These are phyloP conservation scores for Sympetrum striolatum DNA, from an alignment of 2,888 invertebrate genomes.

Conservation along the genomic window DNA sequence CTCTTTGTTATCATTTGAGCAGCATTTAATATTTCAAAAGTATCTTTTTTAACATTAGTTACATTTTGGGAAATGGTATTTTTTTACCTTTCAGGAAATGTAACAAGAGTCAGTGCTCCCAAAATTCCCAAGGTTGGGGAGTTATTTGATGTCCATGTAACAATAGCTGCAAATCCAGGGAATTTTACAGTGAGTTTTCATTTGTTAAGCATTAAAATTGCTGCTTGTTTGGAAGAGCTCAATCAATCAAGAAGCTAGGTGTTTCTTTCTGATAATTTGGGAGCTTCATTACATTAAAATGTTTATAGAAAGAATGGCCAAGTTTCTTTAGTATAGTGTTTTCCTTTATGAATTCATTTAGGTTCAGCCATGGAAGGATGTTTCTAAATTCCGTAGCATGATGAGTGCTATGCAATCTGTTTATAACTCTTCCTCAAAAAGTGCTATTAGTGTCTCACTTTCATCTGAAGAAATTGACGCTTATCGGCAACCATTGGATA, in stretches of 20 bases:
- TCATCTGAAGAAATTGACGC: background rate
- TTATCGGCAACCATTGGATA: constrained; percentile 57
- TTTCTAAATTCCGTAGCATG: constrained; percentile 64
- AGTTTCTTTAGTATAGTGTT: background rate
- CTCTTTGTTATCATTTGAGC: too few species aligned
- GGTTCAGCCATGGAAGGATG: constrained; percentile 63
- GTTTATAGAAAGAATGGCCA: background rate
- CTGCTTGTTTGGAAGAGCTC: background rate
- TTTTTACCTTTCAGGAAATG: constrained; percentile 46
- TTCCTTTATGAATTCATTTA: constrained; percentile 50
- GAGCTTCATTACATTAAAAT: background rate
- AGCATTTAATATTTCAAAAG: background rate
- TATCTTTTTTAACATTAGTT: background rate
- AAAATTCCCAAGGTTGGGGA: constrained; percentile 61
- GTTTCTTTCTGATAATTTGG: background rate
- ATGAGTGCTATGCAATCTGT: constrained; percentile 72
- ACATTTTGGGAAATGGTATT: background rate
- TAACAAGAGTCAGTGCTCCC: constrained; percentile 57
- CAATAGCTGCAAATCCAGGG: constrained; percentile 79
- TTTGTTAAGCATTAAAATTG: too few species aligned
- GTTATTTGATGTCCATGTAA: constrained; percentile 74
- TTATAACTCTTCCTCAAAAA: background rate
- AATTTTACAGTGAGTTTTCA: constrained; percentile 68
- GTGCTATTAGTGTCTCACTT: background rate
- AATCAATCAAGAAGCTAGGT: background rate